Conservation (phyloP, 1,140 invertebrate species). For the Prorops nasuta region DNA sequence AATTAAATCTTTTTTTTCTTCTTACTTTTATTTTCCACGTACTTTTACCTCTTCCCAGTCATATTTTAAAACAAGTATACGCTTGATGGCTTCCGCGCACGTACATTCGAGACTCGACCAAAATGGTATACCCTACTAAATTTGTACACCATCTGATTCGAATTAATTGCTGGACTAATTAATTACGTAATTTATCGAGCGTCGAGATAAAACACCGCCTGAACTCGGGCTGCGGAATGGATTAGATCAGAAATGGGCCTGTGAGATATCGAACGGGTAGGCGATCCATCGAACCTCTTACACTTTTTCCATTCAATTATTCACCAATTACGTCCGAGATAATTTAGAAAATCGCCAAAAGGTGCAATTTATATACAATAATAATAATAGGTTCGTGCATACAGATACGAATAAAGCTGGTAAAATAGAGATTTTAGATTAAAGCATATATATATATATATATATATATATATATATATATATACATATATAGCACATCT, state of each 20-base stretch:
- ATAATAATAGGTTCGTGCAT: too few species aligned
- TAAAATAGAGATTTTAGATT: too few species aligned
- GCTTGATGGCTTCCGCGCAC: slow-evolving; percentile 40
- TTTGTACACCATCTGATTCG: slow-evolving; percentile 46
- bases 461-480: too few species aligned
- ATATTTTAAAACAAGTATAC: slow-evolving; percentile 4
- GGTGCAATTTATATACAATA: too few species aligned
- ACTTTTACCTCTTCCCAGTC: neutral
- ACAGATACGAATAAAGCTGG: too few species aligned
- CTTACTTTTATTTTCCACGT: too few species aligned
- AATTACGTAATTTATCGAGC: slow-evolving; percentile 48
- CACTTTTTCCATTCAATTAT: too few species aligned
- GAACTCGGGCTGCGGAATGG: slow-evolving; percentile 37
- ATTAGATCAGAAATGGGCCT: neutral
- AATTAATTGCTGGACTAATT: slow-evolving; percentile 48
- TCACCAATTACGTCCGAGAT: too few species aligned
- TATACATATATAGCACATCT: too few species aligned
- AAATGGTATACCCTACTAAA: slow-evolving; percentile 41
- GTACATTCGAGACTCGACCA: slow-evolving; percentile 22
- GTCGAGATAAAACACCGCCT: slow-evolving; percentile 39
- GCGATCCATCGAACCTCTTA: neutral
- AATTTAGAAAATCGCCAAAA: too few species aligned
- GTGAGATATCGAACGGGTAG: neutral
- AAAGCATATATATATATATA: too few species aligned
- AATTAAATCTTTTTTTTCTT: slow-evolving; percentile 31